Evolutionary conservation across 2,888 invertebrate genomes (phyloP), one percentile per base, ranked within the genome.

Genomic region (Dermolepida albohirtum): DNA sequence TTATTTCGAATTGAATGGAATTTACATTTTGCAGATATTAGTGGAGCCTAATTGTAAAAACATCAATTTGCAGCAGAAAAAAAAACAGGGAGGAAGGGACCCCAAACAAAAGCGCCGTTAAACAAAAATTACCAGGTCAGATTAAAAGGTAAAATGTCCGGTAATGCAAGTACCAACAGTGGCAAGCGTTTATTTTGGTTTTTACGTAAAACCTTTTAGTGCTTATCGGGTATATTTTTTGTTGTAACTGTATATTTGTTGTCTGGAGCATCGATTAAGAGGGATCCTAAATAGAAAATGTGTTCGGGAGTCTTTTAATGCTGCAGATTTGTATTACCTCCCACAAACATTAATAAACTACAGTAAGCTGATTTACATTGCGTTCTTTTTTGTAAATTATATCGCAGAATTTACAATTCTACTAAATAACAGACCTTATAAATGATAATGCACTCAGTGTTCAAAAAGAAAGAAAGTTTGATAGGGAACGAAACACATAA

Each of bases 1-100:
- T 54, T 54, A 40, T 54, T 54, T 54, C 16, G 54, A 41, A 16
- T 40, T 17, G 54, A 54, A n/a, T 54, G 14, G 54, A 14, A 40
- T 54, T 54, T 54, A 39, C 39, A 14, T 54, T 54, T 41, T 17
- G 40, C 41, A 40, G 54, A 17, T 40, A 40, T 40, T 54, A 52
- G 39, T 39, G 40, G 6, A 11, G n/a, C 11, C 40, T 54, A 54
- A 54, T 54, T 54, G 54, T 29, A 40, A 54, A 54, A 40, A 54
- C 54, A 54, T 54, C 54, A 54, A 40, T 54, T 54, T 54, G 40
- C 12, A 54, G 29, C 40, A 11, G 17, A 40, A 17, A 40, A 40
- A 12, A 17, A 39, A 4, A 16, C 5, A 40, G 5, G 40, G 6
- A 5, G 34, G 40, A 54, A 54, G 40, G 16, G 54, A 16, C 12